A percentile compares a stretch with the other conserved stretches of the same genome.
Evolutionary conservation across 2,113 vertebrate species (phyloP).

Genomic region (Corythoichthys intestinalis): DNA sequence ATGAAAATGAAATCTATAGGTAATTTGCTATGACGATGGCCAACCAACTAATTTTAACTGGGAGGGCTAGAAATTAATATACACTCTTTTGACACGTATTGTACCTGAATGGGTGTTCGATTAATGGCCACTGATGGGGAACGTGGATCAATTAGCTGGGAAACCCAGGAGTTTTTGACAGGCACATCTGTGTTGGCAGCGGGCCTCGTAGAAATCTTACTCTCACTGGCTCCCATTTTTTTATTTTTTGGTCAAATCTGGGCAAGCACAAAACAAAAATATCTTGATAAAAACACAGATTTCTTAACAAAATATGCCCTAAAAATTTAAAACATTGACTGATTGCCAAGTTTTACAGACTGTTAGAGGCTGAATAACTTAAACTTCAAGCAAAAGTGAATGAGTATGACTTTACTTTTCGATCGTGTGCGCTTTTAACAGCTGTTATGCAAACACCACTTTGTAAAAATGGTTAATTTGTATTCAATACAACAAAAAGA

Average conservation of each 20-base stretch:
- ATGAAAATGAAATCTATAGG: no score
- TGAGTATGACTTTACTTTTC: no score
- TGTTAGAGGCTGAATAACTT: no score
- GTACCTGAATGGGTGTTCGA: conserved; percentile 79
- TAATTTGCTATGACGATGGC: no score
- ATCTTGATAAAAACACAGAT: not conserved
- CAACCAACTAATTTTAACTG: no score
- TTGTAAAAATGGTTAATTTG: not conserved
- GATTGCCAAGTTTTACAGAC: not conserved
- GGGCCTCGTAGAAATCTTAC: conserved; percentile 63
- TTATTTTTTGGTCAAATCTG: not conserved
- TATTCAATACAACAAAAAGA: not conserved
- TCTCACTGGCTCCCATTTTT: conserved; percentile 81
- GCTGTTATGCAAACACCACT: no score
- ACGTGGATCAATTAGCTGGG: conserved; percentile 78
- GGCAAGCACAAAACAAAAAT: not conserved
- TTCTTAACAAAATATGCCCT: not conserved
- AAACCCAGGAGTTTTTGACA: conserved; percentile 61
- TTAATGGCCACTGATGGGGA: conserved; percentile 80
- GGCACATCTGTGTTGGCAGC: conserved; percentile 53
- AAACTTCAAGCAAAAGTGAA: no score
- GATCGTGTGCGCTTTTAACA: no score
- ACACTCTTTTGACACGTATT: not conserved
- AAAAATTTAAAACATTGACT: not conserved
- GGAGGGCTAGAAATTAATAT: no score